Percentiles rank a stretch among this genome's conserved stretches.
Conservation (phyloP, 2,113 vertebrate species). For the Uria aalge region DNA sequence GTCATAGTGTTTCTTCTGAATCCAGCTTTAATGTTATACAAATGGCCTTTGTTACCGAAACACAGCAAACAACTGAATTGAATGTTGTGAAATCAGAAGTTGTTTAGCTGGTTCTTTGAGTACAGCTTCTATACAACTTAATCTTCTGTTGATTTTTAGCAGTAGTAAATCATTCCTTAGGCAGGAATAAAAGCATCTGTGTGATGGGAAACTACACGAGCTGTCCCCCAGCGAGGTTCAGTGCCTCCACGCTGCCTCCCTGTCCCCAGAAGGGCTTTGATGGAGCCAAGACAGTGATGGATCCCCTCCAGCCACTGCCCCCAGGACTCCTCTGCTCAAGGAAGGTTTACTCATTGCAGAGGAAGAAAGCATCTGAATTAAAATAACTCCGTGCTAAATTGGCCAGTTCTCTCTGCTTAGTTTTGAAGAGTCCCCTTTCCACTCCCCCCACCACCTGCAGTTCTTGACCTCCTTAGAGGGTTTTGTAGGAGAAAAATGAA, state of each 20-base stretch:
- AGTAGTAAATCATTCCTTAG: not conserved
- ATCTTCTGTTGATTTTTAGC: slow-evolving; percentile 18
- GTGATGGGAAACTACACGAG: not conserved
- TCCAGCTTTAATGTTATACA: not conserved
- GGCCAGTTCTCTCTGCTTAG: not conserved
- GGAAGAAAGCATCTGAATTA: slow-evolving; percentile 45
- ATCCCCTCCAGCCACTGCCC: slow-evolving; percentile 56
- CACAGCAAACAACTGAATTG: not conserved
- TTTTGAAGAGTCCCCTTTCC: slow-evolving; percentile 15
- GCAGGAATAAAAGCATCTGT: not conserved
- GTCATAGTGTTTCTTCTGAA: not conserved
- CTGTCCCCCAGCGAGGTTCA: not conserved
- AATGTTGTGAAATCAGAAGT: not conserved
- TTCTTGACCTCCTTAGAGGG: slow-evolving; percentile 28
- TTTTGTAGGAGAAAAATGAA: not conserved
- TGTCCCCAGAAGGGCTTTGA: slow-evolving; percentile 45
- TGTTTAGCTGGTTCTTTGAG: not conserved
- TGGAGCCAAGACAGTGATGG: slow-evolving; percentile 15
- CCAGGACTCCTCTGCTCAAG: slow-evolving; percentile 35
- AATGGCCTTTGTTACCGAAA: slow-evolving; percentile 17
- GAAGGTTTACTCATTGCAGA: slow-evolving; percentile 16
- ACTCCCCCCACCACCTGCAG: not conserved
- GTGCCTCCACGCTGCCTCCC: not conserved
- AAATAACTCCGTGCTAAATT: slow-evolving; percentile 24
- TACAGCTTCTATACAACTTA: not conserved